phyloP scores from a whole-genome alignment of 2,113 vertebrate species.

The Elanoides forficatus region DNA sequence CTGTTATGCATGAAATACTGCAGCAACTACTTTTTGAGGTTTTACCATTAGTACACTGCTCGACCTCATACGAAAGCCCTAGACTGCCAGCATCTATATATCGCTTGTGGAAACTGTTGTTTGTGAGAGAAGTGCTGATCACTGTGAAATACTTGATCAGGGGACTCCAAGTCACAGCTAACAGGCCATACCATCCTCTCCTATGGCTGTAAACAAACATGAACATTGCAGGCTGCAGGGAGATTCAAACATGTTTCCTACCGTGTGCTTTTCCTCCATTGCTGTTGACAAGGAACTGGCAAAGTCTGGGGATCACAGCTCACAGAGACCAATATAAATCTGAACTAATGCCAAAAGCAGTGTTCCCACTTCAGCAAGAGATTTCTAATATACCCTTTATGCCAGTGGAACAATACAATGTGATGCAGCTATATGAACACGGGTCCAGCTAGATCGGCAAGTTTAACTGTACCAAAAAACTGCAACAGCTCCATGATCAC shows the following conservation, averaged over 20 bases:
- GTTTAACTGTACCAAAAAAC: background rate
- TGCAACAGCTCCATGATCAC: background rate
- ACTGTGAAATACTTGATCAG: background rate
- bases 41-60: background rate
- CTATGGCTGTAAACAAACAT: background rate
- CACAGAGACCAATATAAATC: background rate
- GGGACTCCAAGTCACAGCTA: background rate
- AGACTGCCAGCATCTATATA: fast-evolving
- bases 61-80: background rate
- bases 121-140: background rate
- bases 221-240: background rate
- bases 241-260: background rate
- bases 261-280: background rate
- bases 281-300: background rate
- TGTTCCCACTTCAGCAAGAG: background rate
- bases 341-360: background rate
- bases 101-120: fast-evolving
- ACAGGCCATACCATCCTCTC: background rate
- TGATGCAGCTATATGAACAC: background rate
- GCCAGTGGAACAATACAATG: background rate
- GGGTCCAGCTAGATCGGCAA: background rate
- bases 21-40: background rate
- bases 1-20: background rate
- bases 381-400: background rate
- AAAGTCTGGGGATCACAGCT: background rate